phyloP scores from a whole-genome alignment of 2,888 invertebrate species.

The Ophion ellenae region DNA sequence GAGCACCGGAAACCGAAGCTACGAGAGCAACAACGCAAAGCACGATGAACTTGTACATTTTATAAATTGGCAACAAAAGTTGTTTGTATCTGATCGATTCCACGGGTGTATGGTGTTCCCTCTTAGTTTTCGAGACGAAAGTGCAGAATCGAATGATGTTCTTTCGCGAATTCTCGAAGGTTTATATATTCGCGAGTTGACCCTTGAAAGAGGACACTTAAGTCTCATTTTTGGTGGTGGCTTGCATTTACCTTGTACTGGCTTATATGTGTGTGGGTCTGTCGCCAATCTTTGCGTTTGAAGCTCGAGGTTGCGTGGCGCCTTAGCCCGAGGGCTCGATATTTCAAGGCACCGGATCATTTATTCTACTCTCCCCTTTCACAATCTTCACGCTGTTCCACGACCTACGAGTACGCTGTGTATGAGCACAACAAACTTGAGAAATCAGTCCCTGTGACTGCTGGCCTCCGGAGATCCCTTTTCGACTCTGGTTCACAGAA shows the following conservation, averaged over 20 bases:
- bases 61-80: neutral
- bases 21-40: conserved; percentile 66
- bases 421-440: neutral
- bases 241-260: neutral
- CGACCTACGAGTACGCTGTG: neutral
- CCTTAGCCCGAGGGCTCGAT: conserved; percentile 51
- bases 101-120: neutral
- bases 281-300: conserved; percentile 34
- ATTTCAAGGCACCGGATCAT: conserved; percentile 49
- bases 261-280: neutral
- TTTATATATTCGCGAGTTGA: conserved; percentile 60
- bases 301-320: conserved; percentile 56
- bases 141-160: conserved; percentile 51
- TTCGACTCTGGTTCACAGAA: conserved; percentile 4
- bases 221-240: conserved; percentile 24
- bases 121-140: conserved; percentile 25
- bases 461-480: neutral
- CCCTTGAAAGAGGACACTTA: conserved; percentile 46
- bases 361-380: conserved; percentile 37
- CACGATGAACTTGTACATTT: conserved; percentile 69
- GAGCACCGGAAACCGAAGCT: conserved; percentile 82
- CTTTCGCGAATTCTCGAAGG: conserved; percentile 3
- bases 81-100: neutral
- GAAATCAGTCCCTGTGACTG: neutral
- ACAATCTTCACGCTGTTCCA: conserved; percentile 6